phyloP scores from a whole-genome alignment of 2,113 vertebrate genomes.

The Labeo catla region DNA sequence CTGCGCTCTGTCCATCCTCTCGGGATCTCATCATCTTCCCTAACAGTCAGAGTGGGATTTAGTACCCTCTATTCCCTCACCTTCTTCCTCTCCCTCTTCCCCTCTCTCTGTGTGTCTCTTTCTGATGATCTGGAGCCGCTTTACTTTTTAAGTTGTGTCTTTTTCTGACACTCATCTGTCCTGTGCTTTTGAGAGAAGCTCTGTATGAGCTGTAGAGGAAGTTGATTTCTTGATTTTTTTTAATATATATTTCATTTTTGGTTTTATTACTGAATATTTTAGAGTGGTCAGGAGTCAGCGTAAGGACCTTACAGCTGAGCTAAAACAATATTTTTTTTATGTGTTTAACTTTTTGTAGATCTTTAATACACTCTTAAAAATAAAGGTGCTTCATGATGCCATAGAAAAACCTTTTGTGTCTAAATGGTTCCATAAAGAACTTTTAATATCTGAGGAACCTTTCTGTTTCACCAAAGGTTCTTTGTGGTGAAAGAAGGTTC shows the following conservation, averaged over 20 bases:
- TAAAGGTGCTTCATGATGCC: too few species aligned
- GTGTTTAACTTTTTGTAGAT: slow-evolving; percentile 63
- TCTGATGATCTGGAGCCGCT: slow-evolving; percentile 4
- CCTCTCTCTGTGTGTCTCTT: slow-evolving; percentile 30
- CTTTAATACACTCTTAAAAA: background rate
- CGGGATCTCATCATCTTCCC: slow-evolving; percentile 91
- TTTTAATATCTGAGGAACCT: too few species aligned
- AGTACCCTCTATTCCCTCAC: slow-evolving; percentile 85
- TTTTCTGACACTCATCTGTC: background rate
- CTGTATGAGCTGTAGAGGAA: background rate
- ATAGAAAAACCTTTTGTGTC: too few species aligned
- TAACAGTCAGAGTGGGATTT: slow-evolving; percentile 95
- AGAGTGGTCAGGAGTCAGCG: slow-evolving; percentile 60
- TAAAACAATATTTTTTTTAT: slow-evolving; percentile 66
- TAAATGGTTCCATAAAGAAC: too few species aligned
- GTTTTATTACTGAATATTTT: background rate
- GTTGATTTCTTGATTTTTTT: background rate
- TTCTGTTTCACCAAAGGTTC: too few species aligned
- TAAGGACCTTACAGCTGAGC: slow-evolving; percentile 48
- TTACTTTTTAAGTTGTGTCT: background rate
- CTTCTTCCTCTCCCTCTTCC: slow-evolving; percentile 58
- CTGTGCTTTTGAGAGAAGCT: background rate
- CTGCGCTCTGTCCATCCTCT: slow-evolving; percentile 81
- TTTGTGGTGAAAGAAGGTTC: too few species aligned
- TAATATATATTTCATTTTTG: background rate